Evolutionary conservation across 2,888 invertebrate species (phyloP).

Genomic region (Rhagium mordax): DNA sequence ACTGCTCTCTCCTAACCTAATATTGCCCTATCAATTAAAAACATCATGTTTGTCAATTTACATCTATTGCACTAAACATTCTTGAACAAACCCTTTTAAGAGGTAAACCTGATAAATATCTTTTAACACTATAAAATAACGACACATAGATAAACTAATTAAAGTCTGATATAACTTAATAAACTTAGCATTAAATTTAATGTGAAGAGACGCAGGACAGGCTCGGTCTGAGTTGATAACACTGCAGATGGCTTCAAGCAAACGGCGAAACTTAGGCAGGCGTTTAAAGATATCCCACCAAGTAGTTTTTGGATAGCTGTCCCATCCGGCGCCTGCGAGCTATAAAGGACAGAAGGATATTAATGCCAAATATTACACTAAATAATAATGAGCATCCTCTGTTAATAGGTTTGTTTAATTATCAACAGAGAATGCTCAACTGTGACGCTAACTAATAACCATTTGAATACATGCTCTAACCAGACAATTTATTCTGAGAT

Average conservation of each 20-base stretch:
- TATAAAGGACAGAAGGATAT: slow-evolving; percentile 69
- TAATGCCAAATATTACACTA: neutral
- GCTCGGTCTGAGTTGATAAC: slow-evolving; percentile 54
- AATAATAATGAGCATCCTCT: neutral
- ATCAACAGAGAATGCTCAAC: no score
- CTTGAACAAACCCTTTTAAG: slow-evolving; percentile 45
- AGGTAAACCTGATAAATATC: slow-evolving; percentile 52
- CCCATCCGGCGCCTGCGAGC: slow-evolving; percentile 86
- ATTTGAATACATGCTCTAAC: no score
- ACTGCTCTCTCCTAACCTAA: slow-evolving; percentile 19
- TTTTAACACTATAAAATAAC: slow-evolving; percentile 53
- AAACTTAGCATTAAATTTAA: slow-evolving; percentile 53
- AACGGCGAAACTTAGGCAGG: slow-evolving; percentile 36
- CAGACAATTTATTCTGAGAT: no score
- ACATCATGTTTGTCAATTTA: slow-evolving; percentile 5
- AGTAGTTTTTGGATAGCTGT: slow-evolving; percentile 86
- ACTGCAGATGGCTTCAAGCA: slow-evolving; percentile 52
- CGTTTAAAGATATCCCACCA: slow-evolving; percentile 76
- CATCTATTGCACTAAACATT: slow-evolving; percentile 39
- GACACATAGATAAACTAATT: slow-evolving; percentile 53
- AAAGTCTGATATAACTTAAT: slow-evolving; percentile 54
- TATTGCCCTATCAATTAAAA: slow-evolving; percentile 25
- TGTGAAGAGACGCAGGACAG: slow-evolving; percentile 55
- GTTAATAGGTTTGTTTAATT: no score
- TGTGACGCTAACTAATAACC: no score